Evolutionary conservation across 2,888 invertebrate genomes (phyloP), one percentile per base, ranked within the genome.

Genomic region (Prenolepis imparis): DNA sequence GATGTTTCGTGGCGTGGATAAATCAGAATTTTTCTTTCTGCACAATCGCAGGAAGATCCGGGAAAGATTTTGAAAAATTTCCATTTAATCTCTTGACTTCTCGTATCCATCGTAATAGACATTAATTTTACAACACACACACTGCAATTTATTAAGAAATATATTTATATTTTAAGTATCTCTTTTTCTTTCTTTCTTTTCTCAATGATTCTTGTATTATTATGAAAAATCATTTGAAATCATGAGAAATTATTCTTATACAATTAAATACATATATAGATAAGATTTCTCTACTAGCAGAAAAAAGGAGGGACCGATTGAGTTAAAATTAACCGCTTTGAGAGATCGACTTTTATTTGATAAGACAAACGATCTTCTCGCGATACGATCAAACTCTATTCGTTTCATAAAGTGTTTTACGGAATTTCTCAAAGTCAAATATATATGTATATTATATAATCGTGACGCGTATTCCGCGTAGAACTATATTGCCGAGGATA

Each of bases 1-100:
- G 44, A 21, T 78, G 41, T 70, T 70, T 59, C 59, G 36, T 36
- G 21, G 70, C 32, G 57, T 44, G 78, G 70, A 78, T 78, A 70
- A 78, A 78, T 77, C 39, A 68, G 32, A 48, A 68, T 70, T 70
- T 78, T 32, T 57, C 77, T 61, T 48, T 24, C 11, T 32, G 1
- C 32, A 15, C 15, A 61, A 44, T 74, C 61, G 12, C 61, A 15
- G 32, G 41, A 52, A 12, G 32, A 44, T 1, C 15, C 21, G 2
- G 9, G 21, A 8, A 9, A 52, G 48, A 73, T 61, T 41, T 0
- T 15, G 63, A 77, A 57, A 68, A 77, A n/a, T 15, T 24, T 59
- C 59, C 0, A 24, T 24, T 66, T 39, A n/a, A n/a, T n/a, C n/a
- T n/a, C n/a, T n/a, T n/a, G n/a, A n/a, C n/a, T n/a, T n/a, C n/a